phyloP scores from a whole-genome alignment of 2,113 vertebrate genomes.

The Prunella fulvescens region DNA sequence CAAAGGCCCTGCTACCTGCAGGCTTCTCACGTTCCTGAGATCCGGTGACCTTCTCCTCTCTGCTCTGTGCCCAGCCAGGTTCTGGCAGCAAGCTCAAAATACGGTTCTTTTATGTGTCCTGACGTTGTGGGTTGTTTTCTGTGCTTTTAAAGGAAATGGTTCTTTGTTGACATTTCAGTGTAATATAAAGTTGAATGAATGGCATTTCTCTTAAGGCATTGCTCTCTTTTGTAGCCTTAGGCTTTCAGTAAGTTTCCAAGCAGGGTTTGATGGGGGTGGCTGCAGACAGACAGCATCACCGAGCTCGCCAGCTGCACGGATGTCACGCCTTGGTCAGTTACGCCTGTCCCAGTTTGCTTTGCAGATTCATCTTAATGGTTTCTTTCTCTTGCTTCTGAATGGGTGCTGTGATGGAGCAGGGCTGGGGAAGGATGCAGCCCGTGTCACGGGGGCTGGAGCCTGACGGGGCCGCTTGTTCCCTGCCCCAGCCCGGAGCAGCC shows the following conservation, averaged over 20 bases:
- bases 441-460: neutral
- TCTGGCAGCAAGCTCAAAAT: neutral
- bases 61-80: neutral
- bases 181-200: neutral
- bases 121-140: neutral
- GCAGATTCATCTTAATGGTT: neutral
- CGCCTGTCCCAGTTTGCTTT: neutral
- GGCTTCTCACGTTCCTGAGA: fast-evolving
- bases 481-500: neutral
- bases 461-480: neutral
- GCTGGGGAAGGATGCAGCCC: fast-evolving
- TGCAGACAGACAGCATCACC: fast-evolving
- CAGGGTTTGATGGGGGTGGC: neutral
- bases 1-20: neutral
- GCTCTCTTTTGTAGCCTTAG: neutral
- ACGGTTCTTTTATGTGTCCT: fast-evolving
- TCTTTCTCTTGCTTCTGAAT: neutral
- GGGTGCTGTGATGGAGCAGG: fast-evolving
- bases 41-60: neutral
- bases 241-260: neutral
- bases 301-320: neutral
- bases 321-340: neutral
- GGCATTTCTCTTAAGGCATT: neutral
- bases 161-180: neutral
- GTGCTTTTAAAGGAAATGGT: neutral